phyloP scores from a whole-genome alignment of 2,113 vertebrate species.

The Poecilia latipinna region DNA sequence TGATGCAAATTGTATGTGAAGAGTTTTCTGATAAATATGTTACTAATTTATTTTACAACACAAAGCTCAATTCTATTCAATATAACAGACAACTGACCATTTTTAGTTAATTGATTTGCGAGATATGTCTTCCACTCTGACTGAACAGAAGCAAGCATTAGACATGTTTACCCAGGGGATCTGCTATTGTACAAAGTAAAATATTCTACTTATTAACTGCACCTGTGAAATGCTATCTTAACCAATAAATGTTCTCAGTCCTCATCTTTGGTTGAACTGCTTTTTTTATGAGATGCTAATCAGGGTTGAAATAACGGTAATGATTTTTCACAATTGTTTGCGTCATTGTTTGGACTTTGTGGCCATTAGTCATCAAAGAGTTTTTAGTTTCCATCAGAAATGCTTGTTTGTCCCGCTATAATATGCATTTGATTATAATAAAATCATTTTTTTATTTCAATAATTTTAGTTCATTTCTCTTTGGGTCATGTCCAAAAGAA shows the following conservation, averaged over 20 bases:
- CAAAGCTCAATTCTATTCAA: conserved; percentile 56
- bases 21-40: conserved; percentile 85
- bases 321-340: background rate
- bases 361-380: background rate
- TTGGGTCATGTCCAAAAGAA: too few relatives aligned
- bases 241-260: conserved; percentile 95
- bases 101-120: conserved; percentile 33
- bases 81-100: conserved; percentile 38
- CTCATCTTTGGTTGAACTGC: conserved; percentile 35
- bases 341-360: background rate
- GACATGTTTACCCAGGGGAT: conserved; percentile 86
- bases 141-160: conserved; percentile 66
- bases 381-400: background rate
- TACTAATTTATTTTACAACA: conserved; percentile 96
- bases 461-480: background rate
- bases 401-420: background rate
- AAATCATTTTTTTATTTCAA: background rate
- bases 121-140: conserved; percentile 41
- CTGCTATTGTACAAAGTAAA: conserved; percentile 84
- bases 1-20: conserved; percentile 80
- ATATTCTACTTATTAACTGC: conserved; percentile 69
- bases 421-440: background rate
- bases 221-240: conserved; percentile 89
- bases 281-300: conserved; percentile 20
- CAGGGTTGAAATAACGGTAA: background rate